Evolutionary conservation across 37 sponge, comb jelly and placozoan species (phyloP).

Genomic region (Eunapius fragilis): DNA sequence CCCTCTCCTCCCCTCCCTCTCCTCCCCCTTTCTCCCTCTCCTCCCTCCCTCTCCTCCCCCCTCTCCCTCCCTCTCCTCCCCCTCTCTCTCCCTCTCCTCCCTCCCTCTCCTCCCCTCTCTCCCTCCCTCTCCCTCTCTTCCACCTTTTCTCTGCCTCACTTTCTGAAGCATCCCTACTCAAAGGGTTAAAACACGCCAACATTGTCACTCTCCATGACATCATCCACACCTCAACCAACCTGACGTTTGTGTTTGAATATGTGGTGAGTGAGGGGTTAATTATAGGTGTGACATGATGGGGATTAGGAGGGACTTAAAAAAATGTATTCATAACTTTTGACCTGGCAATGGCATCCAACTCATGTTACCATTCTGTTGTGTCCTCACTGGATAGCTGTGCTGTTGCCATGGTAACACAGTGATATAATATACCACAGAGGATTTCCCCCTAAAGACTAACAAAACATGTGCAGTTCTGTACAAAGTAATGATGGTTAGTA

Average conservation of each 20-base stretch:
- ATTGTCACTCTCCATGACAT: slow-evolving; percentile 98
- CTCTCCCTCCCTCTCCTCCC: slow-evolving; percentile 43
- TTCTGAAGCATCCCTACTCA: slow-evolving; percentile 88
- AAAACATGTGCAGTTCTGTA: too few species aligned
- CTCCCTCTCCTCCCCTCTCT: slow-evolving; percentile 39
- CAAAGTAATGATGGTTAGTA: too few species aligned
- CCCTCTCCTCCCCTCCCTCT: slow-evolving; percentile 14
- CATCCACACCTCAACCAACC: slow-evolving; percentile 88
- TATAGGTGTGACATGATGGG: too few species aligned
- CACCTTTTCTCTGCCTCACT: not conserved
- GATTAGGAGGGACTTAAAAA: too few species aligned
- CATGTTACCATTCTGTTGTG: too few species aligned
- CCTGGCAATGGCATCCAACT: not conserved
- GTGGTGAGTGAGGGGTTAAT: slow-evolving; percentile 84
- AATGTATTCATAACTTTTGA: too few species aligned
- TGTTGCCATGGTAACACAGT: too few species aligned
- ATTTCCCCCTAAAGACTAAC: too few species aligned
- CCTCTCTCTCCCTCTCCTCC: slow-evolving; percentile 19
- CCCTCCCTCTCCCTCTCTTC: slow-evolving; percentile 29
- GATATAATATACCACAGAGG: too few species aligned
- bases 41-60: not conserved
- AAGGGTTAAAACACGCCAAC: slow-evolving; percentile 94
- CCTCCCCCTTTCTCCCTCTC: not conserved
- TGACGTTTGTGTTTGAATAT: slow-evolving; percentile 99
- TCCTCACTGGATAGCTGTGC: too few species aligned